These are phyloP conservation scores for Ennomos quercinarius DNA, from an alignment of 2,888 invertebrate genomes.

Conservation along the genomic window DNA sequence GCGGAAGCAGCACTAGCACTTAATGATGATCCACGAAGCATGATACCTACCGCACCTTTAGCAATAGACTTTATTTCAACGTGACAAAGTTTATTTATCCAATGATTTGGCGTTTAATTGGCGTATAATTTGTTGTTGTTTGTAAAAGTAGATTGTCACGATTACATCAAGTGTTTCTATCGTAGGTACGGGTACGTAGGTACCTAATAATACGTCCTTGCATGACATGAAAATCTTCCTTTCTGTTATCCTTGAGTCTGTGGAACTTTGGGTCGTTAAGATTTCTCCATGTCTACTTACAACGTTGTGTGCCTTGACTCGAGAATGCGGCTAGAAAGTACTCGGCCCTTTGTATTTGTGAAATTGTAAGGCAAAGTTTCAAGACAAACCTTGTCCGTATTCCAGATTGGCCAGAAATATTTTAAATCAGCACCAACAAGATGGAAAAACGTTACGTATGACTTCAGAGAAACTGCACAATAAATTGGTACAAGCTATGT, in stretches of 20 bases:
- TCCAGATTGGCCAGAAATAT: too few species aligned
- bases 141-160: conserved; percentile 29
- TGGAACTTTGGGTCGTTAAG: conserved; percentile 8
- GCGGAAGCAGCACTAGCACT: conserved; percentile 17
- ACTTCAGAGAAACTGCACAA: too few species aligned
- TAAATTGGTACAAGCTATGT: too few species aligned
- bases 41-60: conserved; percentile 13
- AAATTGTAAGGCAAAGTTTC: too few species aligned
- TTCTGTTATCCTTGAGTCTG: conserved; percentile 26
- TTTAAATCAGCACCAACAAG: too few species aligned
- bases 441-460: too few species aligned
- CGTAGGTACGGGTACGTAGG: neutral
- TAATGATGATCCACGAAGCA: conserved; percentile 14
- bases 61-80: conserved; percentile 13
- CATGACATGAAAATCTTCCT: conserved; percentile 18
- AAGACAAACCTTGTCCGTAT: too few species aligned
- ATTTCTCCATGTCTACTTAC: neutral
- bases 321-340: neutral
- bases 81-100: conserved; percentile 22
- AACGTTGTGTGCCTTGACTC: conserved; percentile 14
- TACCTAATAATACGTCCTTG: too few species aligned
- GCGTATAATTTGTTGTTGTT: conserved; percentile 18
- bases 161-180: conserved; percentile 23
- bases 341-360: too few species aligned
- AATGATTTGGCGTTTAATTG: conserved; percentile 15